Conservation (phyloP, 2,888 invertebrate genomes). For the Micropterix aruncella region DNA sequence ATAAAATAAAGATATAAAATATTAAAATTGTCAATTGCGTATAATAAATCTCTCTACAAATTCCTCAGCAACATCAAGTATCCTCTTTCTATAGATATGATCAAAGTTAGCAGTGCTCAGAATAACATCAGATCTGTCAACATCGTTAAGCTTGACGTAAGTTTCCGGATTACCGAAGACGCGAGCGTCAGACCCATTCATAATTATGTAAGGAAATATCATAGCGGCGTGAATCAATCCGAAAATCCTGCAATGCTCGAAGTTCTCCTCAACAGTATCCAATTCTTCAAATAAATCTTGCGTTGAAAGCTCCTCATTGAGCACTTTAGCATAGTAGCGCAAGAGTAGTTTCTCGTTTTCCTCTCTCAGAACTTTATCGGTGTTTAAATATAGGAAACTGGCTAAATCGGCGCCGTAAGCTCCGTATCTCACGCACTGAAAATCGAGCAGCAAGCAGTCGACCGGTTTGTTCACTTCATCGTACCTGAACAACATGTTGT, state of each 20-base stretch:
- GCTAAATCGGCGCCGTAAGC: neutral
- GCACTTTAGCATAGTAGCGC: neutral
- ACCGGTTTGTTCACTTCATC: neutral
- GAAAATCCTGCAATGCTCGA: neutral
- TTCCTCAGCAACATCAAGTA: neutral
- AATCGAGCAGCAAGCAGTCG: neutral
- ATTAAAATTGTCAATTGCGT: no score
- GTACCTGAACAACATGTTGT: neutral
- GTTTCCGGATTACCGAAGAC: neutral
- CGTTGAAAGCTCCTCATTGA: neutral
- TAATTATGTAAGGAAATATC: neutral
- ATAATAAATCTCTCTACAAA: neutral
- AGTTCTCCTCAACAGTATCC: no score
- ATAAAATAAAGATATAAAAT: no score
- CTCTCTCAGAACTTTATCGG: neutral
- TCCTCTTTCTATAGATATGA: neutral
- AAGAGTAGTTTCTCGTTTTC: neutral
- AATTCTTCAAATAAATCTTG: no score
- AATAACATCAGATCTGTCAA: neutral
- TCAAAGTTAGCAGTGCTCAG: neutral
- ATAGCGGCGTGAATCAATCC: neutral
- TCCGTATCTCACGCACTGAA: neutral
- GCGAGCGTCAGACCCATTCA: neutral
- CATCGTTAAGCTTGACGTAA: neutral
- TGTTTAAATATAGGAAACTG: neutral